These are phyloP conservation scores for Calephelis perditalis DNA, from an alignment of 2,888 invertebrate species.

Conservation along the genomic window DNA sequence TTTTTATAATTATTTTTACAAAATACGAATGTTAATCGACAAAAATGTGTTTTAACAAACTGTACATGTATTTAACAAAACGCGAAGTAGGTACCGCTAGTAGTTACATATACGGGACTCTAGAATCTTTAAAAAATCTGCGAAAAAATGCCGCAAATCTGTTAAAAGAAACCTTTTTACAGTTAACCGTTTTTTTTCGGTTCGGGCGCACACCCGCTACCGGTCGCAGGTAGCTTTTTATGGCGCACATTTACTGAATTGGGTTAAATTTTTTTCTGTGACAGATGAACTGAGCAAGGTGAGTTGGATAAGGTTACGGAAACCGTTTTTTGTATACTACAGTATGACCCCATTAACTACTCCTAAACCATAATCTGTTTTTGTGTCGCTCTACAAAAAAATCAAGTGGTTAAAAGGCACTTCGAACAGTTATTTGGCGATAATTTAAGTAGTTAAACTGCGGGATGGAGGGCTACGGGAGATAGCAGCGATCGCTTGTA, in stretches of 20 bases:
- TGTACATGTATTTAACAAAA: constrained; percentile 42
- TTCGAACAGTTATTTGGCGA: constrained; percentile 3
- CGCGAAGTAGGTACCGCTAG: constrained; percentile 61
- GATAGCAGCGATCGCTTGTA: no score
- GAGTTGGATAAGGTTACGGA: constrained; percentile 73
- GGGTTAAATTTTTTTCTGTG: constrained; percentile 63
- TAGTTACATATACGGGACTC: constrained; percentile 49
- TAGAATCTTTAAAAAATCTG: constrained; percentile 55
- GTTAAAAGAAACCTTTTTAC: constrained; percentile 49
- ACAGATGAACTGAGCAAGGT: constrained; percentile 67
- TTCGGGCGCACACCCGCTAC: constrained; percentile 58
- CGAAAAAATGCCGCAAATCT: constrained; percentile 47
- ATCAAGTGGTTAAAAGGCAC: constrained; percentile 21
- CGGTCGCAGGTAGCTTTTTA: constrained; percentile 67
- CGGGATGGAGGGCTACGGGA: background rate
- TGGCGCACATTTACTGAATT: constrained; percentile 54
- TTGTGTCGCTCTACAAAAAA: constrained; percentile 40
- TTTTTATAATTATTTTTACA: no score
- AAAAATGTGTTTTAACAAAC: no score
- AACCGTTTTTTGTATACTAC: constrained; percentile 56
- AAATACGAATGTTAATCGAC: no score
- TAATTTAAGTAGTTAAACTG: background rate
- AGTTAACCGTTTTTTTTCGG: constrained; percentile 47
- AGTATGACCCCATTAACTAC: constrained; percentile 65
- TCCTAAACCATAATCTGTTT: constrained; percentile 57